Percentiles rank a stretch among this genome's conserved stretches.
Evolutionary conservation across 2,797 vertebrate genomes (phyloP).

Genomic region (Girardinus metallicus): DNA sequence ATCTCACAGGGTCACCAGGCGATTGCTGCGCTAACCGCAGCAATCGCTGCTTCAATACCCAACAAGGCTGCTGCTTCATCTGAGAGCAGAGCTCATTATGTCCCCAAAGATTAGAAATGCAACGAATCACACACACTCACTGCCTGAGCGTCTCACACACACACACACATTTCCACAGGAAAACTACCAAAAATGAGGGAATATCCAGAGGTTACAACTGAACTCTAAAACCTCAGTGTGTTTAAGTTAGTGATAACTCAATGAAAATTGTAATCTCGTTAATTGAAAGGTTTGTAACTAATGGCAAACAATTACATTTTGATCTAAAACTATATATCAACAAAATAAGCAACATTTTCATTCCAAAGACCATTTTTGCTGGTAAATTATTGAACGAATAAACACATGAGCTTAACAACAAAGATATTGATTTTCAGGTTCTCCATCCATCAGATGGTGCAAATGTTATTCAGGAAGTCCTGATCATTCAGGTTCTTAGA

Average conservation of each 20-base stretch:
- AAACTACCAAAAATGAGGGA: background rate
- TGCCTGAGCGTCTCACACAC: background rate
- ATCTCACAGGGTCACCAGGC: slow-evolving; percentile 16
- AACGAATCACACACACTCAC: background rate
- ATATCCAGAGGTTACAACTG: background rate
- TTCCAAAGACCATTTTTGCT: too few species aligned
- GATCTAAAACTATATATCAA: too few species aligned
- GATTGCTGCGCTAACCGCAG: slow-evolving; percentile 17
- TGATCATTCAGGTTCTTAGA: too few species aligned
- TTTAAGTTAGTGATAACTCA: background rate
- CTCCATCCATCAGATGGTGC: too few species aligned
- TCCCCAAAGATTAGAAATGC: background rate
- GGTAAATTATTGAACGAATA: too few species aligned
- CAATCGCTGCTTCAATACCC: background rate
- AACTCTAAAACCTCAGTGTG: background rate
- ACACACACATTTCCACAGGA: background rate
- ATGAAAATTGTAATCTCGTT: too few species aligned
- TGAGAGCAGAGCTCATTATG: slow-evolving; percentile 1
- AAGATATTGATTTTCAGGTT: too few species aligned
- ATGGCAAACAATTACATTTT: too few species aligned
- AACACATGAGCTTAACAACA: too few species aligned
- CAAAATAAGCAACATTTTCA: too few species aligned
- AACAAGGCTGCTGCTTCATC: background rate
- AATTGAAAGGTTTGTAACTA: too few species aligned
- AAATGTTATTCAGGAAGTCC: too few species aligned